These are phyloP conservation scores for Sphaerodactylus townsendi DNA, from an alignment of 2,113 vertebrate species.

Conservation along the genomic window DNA sequence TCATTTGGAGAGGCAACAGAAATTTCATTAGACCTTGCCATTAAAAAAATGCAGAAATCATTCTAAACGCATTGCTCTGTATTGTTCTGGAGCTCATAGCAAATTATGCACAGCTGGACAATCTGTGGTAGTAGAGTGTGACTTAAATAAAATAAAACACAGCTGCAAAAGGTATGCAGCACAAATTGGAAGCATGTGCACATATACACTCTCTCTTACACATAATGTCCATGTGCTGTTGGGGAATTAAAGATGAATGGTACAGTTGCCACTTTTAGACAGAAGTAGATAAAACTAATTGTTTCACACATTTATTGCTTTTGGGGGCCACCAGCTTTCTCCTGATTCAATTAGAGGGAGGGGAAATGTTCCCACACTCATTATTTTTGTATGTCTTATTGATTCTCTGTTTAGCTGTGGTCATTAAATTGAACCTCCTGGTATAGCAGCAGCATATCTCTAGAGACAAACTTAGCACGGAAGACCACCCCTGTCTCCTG, in stretches of 20 bases:
- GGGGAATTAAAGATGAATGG: not conserved
- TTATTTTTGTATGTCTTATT: not conserved
- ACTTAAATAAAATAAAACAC: not conserved
- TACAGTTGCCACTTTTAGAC: not conserved
- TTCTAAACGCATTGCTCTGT: not conserved
- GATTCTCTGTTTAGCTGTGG: not conserved
- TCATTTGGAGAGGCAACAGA: not conserved
- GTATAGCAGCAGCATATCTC: not conserved
- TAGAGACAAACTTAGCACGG: not conserved
- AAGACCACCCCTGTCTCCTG: not conserved
- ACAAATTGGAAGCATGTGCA: not conserved
- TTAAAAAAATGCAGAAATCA: not conserved
- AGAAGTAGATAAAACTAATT: not conserved
- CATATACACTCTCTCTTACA: too few relatives aligned
- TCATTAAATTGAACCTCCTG: not conserved
- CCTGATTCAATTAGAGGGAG: not conserved
- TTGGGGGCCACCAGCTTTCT: not conserved
- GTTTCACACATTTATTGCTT: not conserved
- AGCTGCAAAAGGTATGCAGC: not conserved
- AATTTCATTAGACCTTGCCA: not conserved
- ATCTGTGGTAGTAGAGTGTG: not conserved
- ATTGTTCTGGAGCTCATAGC: not conserved
- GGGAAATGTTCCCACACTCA: not conserved
- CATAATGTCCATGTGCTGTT: not conserved
- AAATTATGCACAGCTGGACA: slow-evolving; percentile 8